A percentile compares a stretch with the other conserved stretches of the same genome.
These are phyloP conservation scores for Apis florea DNA, from an alignment of 1,140 invertebrate species.

Conservation along the genomic window DNA sequence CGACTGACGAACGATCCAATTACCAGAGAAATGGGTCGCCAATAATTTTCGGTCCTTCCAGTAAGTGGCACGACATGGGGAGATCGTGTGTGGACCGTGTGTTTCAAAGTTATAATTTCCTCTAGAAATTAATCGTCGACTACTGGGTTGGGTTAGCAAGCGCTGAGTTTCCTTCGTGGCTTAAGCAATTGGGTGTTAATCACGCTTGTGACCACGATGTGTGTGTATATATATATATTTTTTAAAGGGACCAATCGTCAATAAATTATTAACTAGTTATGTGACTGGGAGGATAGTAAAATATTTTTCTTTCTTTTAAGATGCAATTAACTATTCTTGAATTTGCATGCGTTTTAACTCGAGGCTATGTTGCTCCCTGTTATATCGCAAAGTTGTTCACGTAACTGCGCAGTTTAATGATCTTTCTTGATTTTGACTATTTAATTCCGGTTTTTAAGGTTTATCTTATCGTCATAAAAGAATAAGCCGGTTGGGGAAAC, in stretches of 20 bases:
- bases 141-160: conserved; percentile 22
- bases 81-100: no score
- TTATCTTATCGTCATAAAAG: no score
- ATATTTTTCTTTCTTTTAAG: conserved; percentile 46
- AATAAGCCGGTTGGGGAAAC: no score
- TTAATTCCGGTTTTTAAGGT: no score
- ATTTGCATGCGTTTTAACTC: conserved; percentile 38
- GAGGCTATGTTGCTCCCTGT: background rate
- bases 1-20: conserved; percentile 35
- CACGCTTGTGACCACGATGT: conserved; percentile 40
- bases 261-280: conserved; percentile 52
- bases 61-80: background rate
- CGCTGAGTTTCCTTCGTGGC: conserved; percentile 22
- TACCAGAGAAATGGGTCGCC: conserved; percentile 8
- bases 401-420: no score
- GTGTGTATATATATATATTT: background rate
- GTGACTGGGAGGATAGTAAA: conserved; percentile 41
- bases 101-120: conserved; percentile 44
- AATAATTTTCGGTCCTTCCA: conserved; percentile 14
- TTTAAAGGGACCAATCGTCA: conserved; percentile 36
- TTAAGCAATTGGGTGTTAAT: conserved; percentile 53
- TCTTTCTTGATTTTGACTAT: no score
- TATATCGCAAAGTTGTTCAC: no score
- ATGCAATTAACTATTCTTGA: conserved; percentile 18
- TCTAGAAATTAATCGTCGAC: conserved; percentile 46